Evolutionary conservation across 2,888 invertebrate species (phyloP).

Genomic region (Glaucopsyche alexis): DNA sequence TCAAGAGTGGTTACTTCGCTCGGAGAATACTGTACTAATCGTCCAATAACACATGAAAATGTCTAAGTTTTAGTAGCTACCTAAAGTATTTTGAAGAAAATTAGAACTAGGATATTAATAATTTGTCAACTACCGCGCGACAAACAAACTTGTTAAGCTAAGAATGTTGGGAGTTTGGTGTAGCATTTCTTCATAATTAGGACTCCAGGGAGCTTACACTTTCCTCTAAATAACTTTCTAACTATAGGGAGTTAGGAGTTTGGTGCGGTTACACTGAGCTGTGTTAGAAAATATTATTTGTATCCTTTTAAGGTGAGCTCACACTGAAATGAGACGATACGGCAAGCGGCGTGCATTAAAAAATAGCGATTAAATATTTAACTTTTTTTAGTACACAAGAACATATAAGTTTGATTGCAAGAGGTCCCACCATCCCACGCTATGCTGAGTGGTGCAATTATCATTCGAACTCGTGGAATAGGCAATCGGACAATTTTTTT

Average conservation of each 20-base stretch:
- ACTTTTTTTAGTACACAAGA: background rate
- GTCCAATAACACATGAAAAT: no score
- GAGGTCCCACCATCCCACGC: no score
- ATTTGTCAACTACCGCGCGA: background rate
- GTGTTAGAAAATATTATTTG: background rate
- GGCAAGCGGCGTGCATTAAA: no score
- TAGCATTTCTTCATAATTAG: conserved; percentile 11
- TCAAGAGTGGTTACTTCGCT: no score
- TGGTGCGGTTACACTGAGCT: background rate
- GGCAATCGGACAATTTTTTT: no score
- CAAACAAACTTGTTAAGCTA: conserved; percentile 3
- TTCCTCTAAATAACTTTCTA: background rate
- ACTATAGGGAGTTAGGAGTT: background rate
- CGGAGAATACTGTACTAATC: no score
- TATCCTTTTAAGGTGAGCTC: no score
- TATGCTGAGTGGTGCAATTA: no score
- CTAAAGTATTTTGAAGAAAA: background rate
- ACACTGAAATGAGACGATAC: background rate
- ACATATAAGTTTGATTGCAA: no score
- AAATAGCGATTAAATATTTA: no score
- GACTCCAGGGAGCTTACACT: background rate
- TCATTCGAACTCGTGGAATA: no score
- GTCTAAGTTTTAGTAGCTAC: background rate
- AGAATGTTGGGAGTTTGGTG: conserved; percentile 5
- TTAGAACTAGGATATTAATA: background rate